A percentile compares a stretch with the other conserved stretches of the same genome.
Evolutionary conservation across 2,888 invertebrate species (phyloP).

Genomic region (Phortica magna): DNA sequence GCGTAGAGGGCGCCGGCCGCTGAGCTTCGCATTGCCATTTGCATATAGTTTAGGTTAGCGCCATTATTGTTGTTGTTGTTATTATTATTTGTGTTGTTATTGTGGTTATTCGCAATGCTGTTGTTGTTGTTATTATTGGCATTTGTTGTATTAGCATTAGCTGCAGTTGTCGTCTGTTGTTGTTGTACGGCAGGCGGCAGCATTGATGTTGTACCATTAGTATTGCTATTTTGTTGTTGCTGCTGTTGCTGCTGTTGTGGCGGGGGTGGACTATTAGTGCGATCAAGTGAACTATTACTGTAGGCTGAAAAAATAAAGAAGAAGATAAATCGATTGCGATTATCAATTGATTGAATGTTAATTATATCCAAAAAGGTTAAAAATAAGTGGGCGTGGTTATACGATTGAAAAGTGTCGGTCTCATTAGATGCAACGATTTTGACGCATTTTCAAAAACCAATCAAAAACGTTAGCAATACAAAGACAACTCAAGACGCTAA

Average conservation of each 20-base stretch:
- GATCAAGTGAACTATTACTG: conserved; percentile 72
- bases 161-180: conserved; percentile 47
- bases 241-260: conserved; percentile 50
- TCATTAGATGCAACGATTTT: conserved; percentile 51
- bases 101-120: conserved; percentile 56
- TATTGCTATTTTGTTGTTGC: conserved; percentile 41
- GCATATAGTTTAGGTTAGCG: conserved; percentile 74
- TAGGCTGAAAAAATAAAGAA: conserved; percentile 65
- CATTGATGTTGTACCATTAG: conserved; percentile 57
- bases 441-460: conserved; percentile 72
- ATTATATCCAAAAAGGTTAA: conserved; percentile 15
- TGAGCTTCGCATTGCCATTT: conserved; percentile 73
- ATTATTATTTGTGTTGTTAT: conserved; percentile 59
- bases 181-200: conserved; percentile 60
- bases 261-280: conserved; percentile 76
- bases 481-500: conserved; percentile 45
- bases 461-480: conserved; percentile 71
- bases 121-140: conserved; percentile 45
- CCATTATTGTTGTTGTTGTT: conserved; percentile 72
- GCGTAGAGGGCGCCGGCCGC: conserved; percentile 69
- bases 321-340: conserved; percentile 15
- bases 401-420: conserved; percentile 46
- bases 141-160: conserved; percentile 47
- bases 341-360: background rate
- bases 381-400: conserved; percentile 47